These are phyloP conservation scores for Aphelinus atriplicis DNA, from an alignment of 1,140 invertebrate genomes.

Conservation along the genomic window DNA sequence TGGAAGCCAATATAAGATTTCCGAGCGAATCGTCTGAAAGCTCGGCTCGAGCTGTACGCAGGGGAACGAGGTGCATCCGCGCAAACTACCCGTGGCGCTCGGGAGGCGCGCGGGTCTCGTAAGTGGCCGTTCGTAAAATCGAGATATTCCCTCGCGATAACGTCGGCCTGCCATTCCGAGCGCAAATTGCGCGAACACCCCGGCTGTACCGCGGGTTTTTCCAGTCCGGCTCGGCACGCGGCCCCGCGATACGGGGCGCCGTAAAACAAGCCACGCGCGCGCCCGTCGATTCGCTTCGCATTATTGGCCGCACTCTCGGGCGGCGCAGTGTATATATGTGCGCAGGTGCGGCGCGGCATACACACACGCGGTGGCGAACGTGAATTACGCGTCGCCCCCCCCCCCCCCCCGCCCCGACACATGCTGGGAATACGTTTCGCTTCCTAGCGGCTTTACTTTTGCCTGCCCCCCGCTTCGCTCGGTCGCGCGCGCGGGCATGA, in stretches of 20 bases:
- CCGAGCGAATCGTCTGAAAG: no score
- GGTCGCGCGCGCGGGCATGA: constrained; percentile 7
- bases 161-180: not conserved
- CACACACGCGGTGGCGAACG: no score
- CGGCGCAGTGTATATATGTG: not conserved
- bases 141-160: not conserved
- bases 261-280: constrained; percentile 26
- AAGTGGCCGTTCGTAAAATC: no score
- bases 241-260: constrained; percentile 12
- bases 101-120: no score
- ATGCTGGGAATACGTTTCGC: not conserved
- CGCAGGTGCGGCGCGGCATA: no score
- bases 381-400: not conserved
- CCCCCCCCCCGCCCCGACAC: not conserved
- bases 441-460: not conserved
- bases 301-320: constrained; percentile 29
- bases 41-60: no score
- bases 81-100: no score
- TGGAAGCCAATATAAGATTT: no score
- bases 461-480: not conserved
- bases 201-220: not conserved
- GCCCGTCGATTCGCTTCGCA: constrained; percentile 23
- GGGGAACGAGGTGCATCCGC: no score
- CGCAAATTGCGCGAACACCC: constrained; percentile 10
- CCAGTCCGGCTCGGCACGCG: constrained; percentile 5